Base-by-base conservation (phyloP, 2,113 vertebrate genomes). In the Sorex araneus region DNA sequence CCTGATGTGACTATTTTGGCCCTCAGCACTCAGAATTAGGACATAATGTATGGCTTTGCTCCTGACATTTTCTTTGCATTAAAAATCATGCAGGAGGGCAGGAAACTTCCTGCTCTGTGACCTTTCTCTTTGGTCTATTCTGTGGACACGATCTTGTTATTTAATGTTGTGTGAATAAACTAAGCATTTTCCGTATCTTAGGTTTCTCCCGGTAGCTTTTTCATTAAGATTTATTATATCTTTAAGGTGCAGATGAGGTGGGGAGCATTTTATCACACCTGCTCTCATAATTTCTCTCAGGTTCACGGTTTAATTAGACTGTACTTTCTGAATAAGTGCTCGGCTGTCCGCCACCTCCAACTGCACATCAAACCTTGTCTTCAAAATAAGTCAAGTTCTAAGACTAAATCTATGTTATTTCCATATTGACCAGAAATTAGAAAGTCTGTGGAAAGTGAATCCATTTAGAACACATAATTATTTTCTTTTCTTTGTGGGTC, bases 161-260 rank as follows among this genome's bases (percentile, higher is more conserved):
- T 93, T 84, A 94, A 67, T 15, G 40, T 50, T 73, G 85, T 60
- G 36, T 80, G 86, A 96, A 90, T 78, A 83, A 89, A 78, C 60
- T 28, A 40, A 11, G 2, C 3, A 60, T 69, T 86, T 90, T 91
- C 19, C 16, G 36, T 32, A 87, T 9, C n/a, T 70, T 70, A 4
- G 25, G 3, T 75, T 80, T 85, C 67, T 70, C 28, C 36, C 30
- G 43, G 43, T 40, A 75, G 36, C 80, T 86, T 80, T 90, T 16
- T 21, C 54, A 69, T 36, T 73, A 90, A 95, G 85, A 79, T 76
- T 60, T 47, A 57, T 67, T 69, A 0, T 69, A 28, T n/a, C 34
- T 54, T 32, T 67, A 67, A 27, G 30, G 84, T 71, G 10, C 60
- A 60, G 47, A 28, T 76, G 67, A 91, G 27, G 16, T 32, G 11